phyloP scores from a whole-genome alignment of 2,888 invertebrate species.

The Venusia cambrica region DNA sequence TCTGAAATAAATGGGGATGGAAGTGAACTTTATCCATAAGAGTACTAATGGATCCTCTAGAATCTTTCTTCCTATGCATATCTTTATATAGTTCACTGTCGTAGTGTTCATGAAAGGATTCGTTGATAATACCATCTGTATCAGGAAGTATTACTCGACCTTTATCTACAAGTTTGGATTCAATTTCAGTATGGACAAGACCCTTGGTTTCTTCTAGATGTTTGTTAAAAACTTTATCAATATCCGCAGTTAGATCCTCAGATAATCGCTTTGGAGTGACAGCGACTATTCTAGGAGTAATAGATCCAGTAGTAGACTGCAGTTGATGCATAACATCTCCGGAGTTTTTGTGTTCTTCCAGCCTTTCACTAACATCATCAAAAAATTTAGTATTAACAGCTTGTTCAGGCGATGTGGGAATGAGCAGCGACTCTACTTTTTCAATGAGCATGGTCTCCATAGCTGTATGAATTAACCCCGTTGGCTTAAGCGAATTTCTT shows the following conservation, averaged over 20 bases:
- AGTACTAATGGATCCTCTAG: slow-evolving; percentile 19
- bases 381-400: slow-evolving; percentile 56
- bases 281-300: slow-evolving; percentile 29
- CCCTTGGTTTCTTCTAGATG: slow-evolving; percentile 27
- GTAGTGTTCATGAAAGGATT: slow-evolving; percentile 16
- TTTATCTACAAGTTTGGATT: slow-evolving; percentile 31
- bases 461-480: slow-evolving; percentile 74
- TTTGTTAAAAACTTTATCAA: slow-evolving; percentile 15
- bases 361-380: slow-evolving; percentile 60
- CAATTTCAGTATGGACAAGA: slow-evolving; percentile 45
- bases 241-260: slow-evolving; percentile 24
- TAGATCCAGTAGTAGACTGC: slow-evolving; percentile 25
- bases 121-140: slow-evolving; percentile 11
- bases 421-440: slow-evolving; percentile 67
- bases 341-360: slow-evolving; percentile 58
- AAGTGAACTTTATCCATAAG: slow-evolving; percentile 21
- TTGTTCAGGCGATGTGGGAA: slow-evolving; percentile 62
- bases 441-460: slow-evolving; percentile 81
- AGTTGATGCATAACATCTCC: slow-evolving; percentile 31
- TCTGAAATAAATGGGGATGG: slow-evolving; percentile 20
- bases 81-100: slow-evolving; percentile 9
- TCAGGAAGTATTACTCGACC: slow-evolving; percentile 13
- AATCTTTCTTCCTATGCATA: slow-evolving; percentile 16
- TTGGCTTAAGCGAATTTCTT: slow-evolving; percentile 50
- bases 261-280: slow-evolving; percentile 31